phyloP scores from a whole-genome alignment of 2,797 vertebrate genomes.

The Lates japonicus region DNA sequence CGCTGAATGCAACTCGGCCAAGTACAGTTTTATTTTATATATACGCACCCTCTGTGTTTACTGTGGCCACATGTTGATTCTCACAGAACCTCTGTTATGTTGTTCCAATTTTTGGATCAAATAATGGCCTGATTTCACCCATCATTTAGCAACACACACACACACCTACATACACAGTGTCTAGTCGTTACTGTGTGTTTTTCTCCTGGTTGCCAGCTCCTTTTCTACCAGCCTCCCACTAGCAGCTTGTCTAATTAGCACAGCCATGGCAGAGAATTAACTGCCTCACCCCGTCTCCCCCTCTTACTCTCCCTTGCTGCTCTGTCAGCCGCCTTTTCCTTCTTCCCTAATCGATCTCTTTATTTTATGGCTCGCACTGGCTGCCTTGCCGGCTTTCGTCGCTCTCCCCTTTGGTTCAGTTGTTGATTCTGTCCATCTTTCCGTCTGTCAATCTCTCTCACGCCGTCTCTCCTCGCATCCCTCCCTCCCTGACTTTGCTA shows the following conservation, averaged over 20 bases:
- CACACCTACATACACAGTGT: constrained; percentile 58
- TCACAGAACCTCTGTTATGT: constrained; percentile 22
- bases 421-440: constrained; percentile 39
- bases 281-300: constrained; percentile 58
- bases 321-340: constrained; percentile 42
- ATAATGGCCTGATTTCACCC: constrained; percentile 57
- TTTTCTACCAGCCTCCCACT: constrained; percentile 71
- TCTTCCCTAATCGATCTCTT: constrained; percentile 53
- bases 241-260: constrained; percentile 79
- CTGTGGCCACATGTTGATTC: constrained; percentile 25
- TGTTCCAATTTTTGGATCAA: constrained; percentile 30
- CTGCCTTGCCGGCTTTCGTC: constrained; percentile 34
- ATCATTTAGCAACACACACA: constrained; percentile 48
- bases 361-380: constrained; percentile 51
- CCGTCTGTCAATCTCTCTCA: constrained; percentile 1
- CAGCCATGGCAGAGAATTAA: constrained; percentile 68
- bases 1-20: background rate
- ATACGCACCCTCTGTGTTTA: constrained; percentile 7
- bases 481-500: constrained; percentile 7
- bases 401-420: constrained; percentile 35
- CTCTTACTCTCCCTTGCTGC: constrained; percentile 47
- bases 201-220: constrained; percentile 66
- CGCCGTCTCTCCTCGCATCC: background rate
- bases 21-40: background rate
- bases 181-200: constrained; percentile 52